phyloP scores from a whole-genome alignment of 2,797 vertebrate species.

The Menidia menidia region DNA sequence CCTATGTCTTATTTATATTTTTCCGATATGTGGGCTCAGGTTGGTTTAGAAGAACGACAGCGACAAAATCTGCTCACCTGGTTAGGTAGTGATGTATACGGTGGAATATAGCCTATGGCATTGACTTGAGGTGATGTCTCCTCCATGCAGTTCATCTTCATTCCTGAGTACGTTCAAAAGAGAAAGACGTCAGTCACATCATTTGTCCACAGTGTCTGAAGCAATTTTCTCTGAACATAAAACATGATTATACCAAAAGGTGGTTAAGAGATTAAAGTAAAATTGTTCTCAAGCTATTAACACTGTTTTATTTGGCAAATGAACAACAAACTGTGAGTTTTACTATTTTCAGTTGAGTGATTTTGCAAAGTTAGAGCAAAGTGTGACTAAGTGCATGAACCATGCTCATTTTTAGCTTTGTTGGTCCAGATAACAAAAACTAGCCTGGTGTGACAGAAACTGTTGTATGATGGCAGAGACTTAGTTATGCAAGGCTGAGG shows the following conservation, averaged over 20 bases:
- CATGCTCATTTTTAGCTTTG: constrained; percentile 9
- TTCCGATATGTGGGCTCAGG: not conserved
- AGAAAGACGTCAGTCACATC: constrained; percentile 15
- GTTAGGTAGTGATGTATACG: constrained; percentile 86
- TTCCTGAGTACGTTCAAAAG: constrained; percentile 74
- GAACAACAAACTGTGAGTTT: not conserved
- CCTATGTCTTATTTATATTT: not conserved
- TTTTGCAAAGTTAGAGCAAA: constrained; percentile 37
- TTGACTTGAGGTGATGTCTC: constrained; percentile 85
- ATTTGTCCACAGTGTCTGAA: not conserved
- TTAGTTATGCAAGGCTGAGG: constrained; percentile 68
- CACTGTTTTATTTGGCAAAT: constrained; percentile 1
- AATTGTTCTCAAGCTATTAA: not conserved
- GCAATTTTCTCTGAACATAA: not conserved
- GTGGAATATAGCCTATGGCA: constrained; percentile 80
- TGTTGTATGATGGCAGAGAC: constrained; percentile 37
- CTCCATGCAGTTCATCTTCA: constrained; percentile 87
- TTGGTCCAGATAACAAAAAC: constrained; percentile 17
- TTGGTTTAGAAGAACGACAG: not conserved
- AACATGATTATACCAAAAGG: not conserved
- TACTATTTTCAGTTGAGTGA: constrained; percentile 12
- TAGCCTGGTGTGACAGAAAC: constrained; percentile 47
- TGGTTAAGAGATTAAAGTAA: not conserved
- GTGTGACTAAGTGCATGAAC: constrained; percentile 6
- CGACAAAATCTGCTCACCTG: constrained; percentile 83